These are phyloP conservation scores for Neosilurus hyrtlii DNA, from an alignment of 2,797 vertebrate species.

Conservation along the genomic window DNA sequence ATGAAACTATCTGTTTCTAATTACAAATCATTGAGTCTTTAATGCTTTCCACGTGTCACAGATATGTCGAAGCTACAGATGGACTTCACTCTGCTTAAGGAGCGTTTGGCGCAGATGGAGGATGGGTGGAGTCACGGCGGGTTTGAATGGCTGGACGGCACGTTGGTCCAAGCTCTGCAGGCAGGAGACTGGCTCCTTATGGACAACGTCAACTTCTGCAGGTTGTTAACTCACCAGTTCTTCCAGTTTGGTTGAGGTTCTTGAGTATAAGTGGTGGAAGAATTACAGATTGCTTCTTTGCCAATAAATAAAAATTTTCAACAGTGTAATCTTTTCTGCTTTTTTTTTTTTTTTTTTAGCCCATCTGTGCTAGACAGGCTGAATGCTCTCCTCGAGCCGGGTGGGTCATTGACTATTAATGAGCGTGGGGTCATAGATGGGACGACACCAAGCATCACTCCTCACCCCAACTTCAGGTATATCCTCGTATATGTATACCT, in stretches of 20 bases:
- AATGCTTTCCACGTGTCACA: conserved; percentile 53
- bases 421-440: conserved; percentile 93
- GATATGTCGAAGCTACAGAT: conserved; percentile 90
- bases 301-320: not conserved
- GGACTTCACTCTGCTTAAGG: conserved; percentile 84
- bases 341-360: conserved; percentile 62
- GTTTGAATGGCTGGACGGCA: conserved; percentile 96
- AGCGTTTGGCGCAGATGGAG: conserved; percentile 80
- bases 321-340: too few species aligned
- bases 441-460: conserved; percentile 80
- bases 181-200: conserved; percentile 95
- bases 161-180: conserved; percentile 88
- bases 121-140: conserved; percentile 82
- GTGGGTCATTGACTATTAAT: conserved; percentile 86
- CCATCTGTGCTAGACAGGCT: conserved; percentile 95
- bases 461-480: conserved; percentile 95
- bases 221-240: conserved; percentile 69
- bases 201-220: conserved; percentile 99
- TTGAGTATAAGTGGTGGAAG: not conserved
- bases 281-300: not conserved
- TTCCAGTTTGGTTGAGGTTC: not conserved
- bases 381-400: conserved; percentile 92
- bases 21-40: not conserved
- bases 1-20: too few species aligned
- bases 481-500: not conserved